These are phyloP conservation scores for Hexactinellida sp. DNA, from an alignment of 37 sponge, comb jelly and placozoan genomes.

Conservation along the genomic window DNA sequence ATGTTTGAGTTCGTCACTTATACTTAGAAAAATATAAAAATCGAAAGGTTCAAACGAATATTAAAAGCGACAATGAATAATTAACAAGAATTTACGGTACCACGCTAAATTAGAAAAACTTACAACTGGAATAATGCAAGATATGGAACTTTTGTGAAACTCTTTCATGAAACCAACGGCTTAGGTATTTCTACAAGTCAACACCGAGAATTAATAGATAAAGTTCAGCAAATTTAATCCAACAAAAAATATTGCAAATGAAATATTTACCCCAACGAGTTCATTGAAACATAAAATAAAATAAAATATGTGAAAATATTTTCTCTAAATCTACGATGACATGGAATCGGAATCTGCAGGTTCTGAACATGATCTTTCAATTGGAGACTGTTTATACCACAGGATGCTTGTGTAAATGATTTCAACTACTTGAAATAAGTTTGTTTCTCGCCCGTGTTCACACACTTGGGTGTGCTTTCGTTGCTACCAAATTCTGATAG, in stretches of 20 bases:
- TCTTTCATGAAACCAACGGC: not conserved
- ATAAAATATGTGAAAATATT: not conserved
- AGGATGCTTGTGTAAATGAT: not conserved
- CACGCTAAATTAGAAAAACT: not conserved
- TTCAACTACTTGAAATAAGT: not conserved
- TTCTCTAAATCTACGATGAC: not conserved
- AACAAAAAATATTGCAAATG: not conserved
- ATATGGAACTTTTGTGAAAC: not conserved
- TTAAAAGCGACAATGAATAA: not conserved
- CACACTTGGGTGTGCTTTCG: not conserved
- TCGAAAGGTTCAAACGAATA: not conserved
- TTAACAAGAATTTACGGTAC: not conserved
- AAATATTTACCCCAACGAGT: not conserved
- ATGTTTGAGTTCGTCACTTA: not conserved
- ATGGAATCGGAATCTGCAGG: not conserved
- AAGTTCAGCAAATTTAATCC: not conserved
- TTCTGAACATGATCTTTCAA: not conserved
- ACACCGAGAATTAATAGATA: not conserved
- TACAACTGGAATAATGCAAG: not conserved
- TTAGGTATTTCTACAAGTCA: not conserved
- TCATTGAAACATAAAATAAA: not conserved
- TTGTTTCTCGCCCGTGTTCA: not conserved
- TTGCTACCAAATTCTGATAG: slow-evolving; percentile 3
- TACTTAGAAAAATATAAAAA: not conserved
- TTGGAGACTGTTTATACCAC: not conserved